phyloP scores from a whole-genome alignment of 2,888 invertebrate species.

The Eubasilissa splendida region DNA sequence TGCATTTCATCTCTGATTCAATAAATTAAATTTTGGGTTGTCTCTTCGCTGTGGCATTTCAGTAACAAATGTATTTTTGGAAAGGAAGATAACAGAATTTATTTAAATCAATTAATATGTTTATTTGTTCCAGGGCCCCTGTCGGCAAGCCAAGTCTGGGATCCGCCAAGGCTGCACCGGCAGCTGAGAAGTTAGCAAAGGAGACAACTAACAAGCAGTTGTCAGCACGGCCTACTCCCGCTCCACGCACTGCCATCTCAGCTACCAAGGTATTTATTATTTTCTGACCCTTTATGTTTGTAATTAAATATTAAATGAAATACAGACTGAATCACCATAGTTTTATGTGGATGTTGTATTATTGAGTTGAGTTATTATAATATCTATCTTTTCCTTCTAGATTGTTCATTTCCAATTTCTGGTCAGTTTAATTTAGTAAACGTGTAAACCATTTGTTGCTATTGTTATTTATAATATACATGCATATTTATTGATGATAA shows the following conservation, averaged over 20 bases:
- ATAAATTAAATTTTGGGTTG: background rate
- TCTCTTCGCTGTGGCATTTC: background rate
- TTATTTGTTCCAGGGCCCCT: conserved; percentile 60
- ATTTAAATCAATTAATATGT: background rate
- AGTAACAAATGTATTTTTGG: background rate
- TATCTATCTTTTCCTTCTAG: no score
- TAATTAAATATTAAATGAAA: no score
- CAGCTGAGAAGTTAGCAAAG: conserved; percentile 60
- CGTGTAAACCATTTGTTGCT: no score
- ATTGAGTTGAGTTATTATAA: no score
- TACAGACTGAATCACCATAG: no score
- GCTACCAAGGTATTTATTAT: background rate
- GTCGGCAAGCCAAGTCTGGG: conserved; percentile 60
- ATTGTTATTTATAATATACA: no score
- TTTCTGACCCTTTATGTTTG: no score
- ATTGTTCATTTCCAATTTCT: no score
- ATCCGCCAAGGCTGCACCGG: conserved; percentile 58
- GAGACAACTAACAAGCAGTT: conserved; percentile 75
- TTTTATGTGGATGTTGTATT: no score
- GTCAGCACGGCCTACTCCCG: conserved; percentile 70
- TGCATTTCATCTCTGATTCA: no score
- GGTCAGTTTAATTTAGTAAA: no score
- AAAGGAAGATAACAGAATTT: background rate
- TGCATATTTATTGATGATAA: no score
- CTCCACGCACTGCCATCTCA: conserved; percentile 48